These are phyloP conservation scores for Habrosyne pyritoides DNA, from an alignment of 2,888 invertebrate species.

Conservation along the genomic window DNA sequence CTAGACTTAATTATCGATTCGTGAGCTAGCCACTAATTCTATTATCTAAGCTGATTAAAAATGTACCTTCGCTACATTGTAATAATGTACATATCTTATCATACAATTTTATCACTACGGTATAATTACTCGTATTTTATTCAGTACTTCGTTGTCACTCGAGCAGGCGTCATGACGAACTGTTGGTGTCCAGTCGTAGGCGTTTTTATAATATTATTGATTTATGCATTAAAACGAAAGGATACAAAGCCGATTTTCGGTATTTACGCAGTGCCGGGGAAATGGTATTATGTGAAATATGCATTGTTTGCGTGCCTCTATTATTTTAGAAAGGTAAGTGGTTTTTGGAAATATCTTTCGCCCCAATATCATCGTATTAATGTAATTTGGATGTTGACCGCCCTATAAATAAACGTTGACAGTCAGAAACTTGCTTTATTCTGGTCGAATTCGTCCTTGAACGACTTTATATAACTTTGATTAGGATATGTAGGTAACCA, in stretches of 20 bases:
- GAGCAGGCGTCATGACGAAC: background rate
- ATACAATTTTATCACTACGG: background rate
- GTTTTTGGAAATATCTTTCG: background rate
- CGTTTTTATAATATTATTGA: constrained; percentile 43
- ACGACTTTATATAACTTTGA: too few species aligned
- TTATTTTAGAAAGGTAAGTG: constrained; percentile 80
- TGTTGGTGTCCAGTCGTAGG: constrained; percentile 20
- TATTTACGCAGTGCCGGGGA: constrained; percentile 84
- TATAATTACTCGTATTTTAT: background rate
- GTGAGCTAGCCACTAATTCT: background rate
- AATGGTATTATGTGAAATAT: constrained; percentile 86
- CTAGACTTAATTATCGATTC: background rate
- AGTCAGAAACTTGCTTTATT: too few species aligned
- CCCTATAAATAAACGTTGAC: too few species aligned
- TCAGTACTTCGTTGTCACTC: background rate
- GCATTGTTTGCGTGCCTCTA: constrained; percentile 78
- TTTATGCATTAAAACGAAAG: constrained; percentile 52
- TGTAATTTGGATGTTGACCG: too few species aligned
- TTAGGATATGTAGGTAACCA: too few species aligned
- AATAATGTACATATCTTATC: background rate
- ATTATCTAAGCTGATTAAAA: constrained; percentile 13
- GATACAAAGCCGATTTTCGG: constrained; percentile 81
- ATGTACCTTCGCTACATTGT: constrained; percentile 28
- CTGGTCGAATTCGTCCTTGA: too few species aligned
- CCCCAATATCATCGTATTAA: too few species aligned